A percentile compares a stretch with the other conserved stretches of the same genome.
phyloP scores from a whole-genome alignment of 2,797 vertebrate species.

The Liparis tanakae region DNA sequence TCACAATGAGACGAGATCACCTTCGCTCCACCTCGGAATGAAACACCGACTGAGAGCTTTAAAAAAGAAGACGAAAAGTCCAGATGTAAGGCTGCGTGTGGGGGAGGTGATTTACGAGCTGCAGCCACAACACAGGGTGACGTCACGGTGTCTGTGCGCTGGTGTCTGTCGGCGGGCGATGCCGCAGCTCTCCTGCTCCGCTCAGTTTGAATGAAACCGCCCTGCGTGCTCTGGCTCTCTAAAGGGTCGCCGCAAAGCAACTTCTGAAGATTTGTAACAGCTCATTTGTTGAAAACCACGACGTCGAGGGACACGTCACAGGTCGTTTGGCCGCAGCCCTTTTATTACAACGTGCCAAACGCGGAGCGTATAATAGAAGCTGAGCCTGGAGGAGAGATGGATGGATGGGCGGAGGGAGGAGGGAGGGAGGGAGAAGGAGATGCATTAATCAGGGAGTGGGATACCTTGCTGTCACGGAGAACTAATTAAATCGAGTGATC shows the following conservation, averaged over 20 bases:
- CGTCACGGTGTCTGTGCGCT: conserved; percentile 26
- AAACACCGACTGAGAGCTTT: neutral
- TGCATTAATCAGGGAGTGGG: conserved; percentile 36
- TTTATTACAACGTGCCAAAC: conserved; percentile 39
- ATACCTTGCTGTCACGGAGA: conserved; percentile 42
- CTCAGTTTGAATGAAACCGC: conserved; percentile 5
- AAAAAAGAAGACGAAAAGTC: neutral
- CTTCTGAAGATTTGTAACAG: conserved; percentile 19
- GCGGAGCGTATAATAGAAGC: conserved; percentile 28
- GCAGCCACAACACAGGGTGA: conserved; percentile 23
- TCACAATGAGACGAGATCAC: conserved; percentile 22
- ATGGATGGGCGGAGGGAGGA: conserved; percentile 19
- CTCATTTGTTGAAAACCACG: conserved; percentile 27
- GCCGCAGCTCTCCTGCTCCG: conserved; percentile 6
- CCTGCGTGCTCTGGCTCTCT: neutral
- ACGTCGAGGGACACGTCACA: conserved; percentile 8
- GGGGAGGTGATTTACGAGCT: conserved; percentile 41
- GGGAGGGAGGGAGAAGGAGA: conserved; percentile 18
- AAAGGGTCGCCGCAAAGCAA: neutral
- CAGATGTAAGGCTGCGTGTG: conserved; percentile 40
- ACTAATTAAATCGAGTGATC: conserved; percentile 50
- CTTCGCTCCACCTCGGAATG: conserved; percentile 18
- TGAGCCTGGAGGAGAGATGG: conserved; percentile 26
- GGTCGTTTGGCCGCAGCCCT: conserved; percentile 28
- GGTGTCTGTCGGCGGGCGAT: neutral